Evolutionary conservation across 2,888 invertebrate species (phyloP), one percentile per base, ranked within the genome.

Genomic region (Villa cingulata): DNA sequence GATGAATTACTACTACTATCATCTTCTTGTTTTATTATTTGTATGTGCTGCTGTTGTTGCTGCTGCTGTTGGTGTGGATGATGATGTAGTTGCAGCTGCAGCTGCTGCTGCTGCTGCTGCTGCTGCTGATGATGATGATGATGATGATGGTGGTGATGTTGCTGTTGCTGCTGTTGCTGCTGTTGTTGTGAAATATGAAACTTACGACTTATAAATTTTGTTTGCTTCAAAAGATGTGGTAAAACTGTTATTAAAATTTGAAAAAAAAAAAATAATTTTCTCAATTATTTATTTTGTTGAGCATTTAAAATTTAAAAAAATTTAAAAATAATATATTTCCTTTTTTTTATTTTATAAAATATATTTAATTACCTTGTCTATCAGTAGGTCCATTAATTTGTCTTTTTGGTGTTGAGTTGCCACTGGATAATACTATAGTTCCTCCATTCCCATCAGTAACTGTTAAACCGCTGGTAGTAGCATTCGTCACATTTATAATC

Each of bases 311-410:
- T 23, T n/a, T 16, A 23, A 20, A 12, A 23, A 40, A 40, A 23
- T 2, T 19, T 19, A n/a, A 4, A 40, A 39, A 17, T 17, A 39
- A 19, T 6, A 37, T 37, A n/a, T n/a, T 37, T 17, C 16, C 17
- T 19, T 17, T 2, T 5, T 38, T 16, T 14, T n/a, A n/a, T n/a
- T n/a, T n/a, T n/a, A n/a, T n/a, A n/a, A n/a, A n/a, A n/a, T n/a
- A n/a, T n/a, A n/a, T n/a, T n/a, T n/a, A 50, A 54, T 57, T 60
- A 51, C 63, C 63, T 43, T 68, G 53, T 42, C 49, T 48, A 43
- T 54, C 54, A 9, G 51, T 63, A 16, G 68, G 68, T 41, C 68
- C 68, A 53, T 69, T 69, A 1, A 65, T 55, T 51, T 66, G 66
- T 36, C 61, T 55, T 18, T 51, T 48, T 12, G 45, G 36, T 19